phyloP scores from a whole-genome alignment of 2,888 invertebrate species.

The Dryadula phaetusa region DNA sequence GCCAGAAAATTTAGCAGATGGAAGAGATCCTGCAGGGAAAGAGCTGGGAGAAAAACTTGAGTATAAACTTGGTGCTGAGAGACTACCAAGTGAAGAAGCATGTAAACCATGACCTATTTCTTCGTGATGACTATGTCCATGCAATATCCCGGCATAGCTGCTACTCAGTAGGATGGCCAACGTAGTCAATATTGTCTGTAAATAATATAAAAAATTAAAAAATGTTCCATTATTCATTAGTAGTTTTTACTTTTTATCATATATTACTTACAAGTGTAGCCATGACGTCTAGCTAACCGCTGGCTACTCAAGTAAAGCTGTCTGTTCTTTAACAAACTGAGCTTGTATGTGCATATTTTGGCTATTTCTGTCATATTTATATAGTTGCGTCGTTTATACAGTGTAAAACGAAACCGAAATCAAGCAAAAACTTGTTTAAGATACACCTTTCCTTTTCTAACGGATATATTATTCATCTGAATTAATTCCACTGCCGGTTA shows the following conservation, averaged over 20 bases:
- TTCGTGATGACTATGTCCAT: constrained; percentile 51
- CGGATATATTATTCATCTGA: constrained; percentile 66
- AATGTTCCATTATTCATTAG: constrained; percentile 3
- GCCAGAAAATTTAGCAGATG: constrained; percentile 73
- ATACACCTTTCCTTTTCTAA: constrained; percentile 69
- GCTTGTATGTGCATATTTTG: constrained; percentile 72
- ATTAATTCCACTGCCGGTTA: constrained; percentile 71
- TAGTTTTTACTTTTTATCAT: constrained; percentile 7
- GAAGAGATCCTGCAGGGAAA: constrained; percentile 73
- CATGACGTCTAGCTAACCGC: constrained; percentile 81
- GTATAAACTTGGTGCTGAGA: constrained; percentile 49
- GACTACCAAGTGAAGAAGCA: constrained; percentile 38
- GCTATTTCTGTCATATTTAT: constrained; percentile 75
- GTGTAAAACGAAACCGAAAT: constrained; percentile 54
- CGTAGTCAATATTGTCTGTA: constrained; percentile 74
- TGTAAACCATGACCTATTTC: constrained; percentile 40
- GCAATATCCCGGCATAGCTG: constrained; percentile 66
- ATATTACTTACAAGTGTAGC: constrained; percentile 76
- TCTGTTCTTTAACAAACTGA: constrained; percentile 70
- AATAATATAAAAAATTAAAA: constrained; percentile 48
- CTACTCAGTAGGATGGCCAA: constrained; percentile 75
- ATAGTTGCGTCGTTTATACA: constrained; percentile 67
- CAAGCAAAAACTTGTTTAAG: constrained; percentile 40
- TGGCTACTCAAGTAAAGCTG: constrained; percentile 70
- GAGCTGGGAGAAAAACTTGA: constrained; percentile 76